A percentile compares a stretch with the other conserved stretches of the same genome.
phyloP scores from a whole-genome alignment of 2,113 vertebrate species.

The Poecile atricapillus region DNA sequence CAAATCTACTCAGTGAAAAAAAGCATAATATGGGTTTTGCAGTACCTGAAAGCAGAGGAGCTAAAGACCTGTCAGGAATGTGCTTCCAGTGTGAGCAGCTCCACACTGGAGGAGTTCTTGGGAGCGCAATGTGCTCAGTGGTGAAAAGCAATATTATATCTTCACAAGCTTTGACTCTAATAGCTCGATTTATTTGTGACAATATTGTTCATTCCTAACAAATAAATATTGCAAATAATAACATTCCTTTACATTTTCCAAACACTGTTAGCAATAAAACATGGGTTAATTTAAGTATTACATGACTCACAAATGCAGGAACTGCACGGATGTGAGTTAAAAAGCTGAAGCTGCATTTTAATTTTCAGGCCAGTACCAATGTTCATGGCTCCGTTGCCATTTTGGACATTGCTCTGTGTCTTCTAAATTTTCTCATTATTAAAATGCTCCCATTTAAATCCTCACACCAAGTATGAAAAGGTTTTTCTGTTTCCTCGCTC shows the following conservation, averaged over 20 bases:
- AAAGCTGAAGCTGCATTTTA: neutral
- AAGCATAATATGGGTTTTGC: neutral
- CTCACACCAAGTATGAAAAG: neutral
- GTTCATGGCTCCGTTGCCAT: accelerated
- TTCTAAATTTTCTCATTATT: neutral
- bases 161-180: neutral
- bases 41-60: neutral
- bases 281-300: neutral
- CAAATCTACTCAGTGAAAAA: neutral
- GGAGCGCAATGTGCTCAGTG: neutral
- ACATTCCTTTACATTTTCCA: neutral
- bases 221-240: neutral
- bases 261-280: neutral
- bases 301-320: accelerated
- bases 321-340: neutral
- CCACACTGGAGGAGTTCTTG: neutral
- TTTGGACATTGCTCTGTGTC: neutral
- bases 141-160: neutral
- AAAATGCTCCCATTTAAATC: neutral
- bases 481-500: neutral
- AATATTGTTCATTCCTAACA: neutral
- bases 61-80: neutral
- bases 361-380: neutral
- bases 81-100: neutral
- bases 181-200: accelerated